Conservation (phyloP, 2,888 invertebrate genomes). For the Drosophila mimica region DNA sequence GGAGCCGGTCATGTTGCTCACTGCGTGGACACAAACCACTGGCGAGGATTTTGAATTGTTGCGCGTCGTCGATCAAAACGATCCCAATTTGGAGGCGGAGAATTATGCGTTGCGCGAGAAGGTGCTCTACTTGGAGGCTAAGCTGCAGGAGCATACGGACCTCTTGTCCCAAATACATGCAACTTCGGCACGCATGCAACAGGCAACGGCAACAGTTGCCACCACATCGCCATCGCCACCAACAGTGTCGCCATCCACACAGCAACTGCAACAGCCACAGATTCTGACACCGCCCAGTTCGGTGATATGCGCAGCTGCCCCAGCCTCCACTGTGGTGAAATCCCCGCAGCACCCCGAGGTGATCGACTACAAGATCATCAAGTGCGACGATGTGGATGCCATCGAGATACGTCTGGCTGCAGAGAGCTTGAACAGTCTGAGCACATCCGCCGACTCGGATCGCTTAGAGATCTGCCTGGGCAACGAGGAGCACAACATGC, state of each 20-base stretch:
- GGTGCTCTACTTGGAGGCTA: constrained; percentile 70
- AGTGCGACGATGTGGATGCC: constrained; percentile 60
- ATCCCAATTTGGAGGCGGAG: constrained; percentile 47
- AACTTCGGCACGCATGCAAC: constrained; percentile 64
- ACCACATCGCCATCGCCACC: constrained; percentile 24
- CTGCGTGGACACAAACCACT: constrained; percentile 79
- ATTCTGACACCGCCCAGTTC: constrained; percentile 63
- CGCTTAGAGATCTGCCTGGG: constrained; percentile 79
- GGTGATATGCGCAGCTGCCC: constrained; percentile 50
- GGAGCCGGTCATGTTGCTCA: constrained; percentile 57
- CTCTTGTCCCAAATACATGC: constrained; percentile 74
- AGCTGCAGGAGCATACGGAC: constrained; percentile 70
- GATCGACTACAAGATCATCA: constrained; percentile 77
- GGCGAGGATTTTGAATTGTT: constrained; percentile 66
- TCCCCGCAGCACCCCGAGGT: constrained; percentile 42
- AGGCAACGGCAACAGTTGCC: constrained; percentile 11
- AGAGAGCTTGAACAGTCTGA: constrained; percentile 69
- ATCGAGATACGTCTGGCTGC: constrained; percentile 79
- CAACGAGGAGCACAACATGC: constrained; percentile 52
- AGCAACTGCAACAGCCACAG: constrained; percentile 18
- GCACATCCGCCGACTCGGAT: constrained; percentile 76
- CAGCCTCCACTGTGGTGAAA: constrained; percentile 3
- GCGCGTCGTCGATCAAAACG: constrained; percentile 21
- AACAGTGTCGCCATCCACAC: background rate
- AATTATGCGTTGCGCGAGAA: constrained; percentile 68